Percentiles rank a stretch among this genome's conserved stretches.
phyloP scores from a whole-genome alignment of 2,888 invertebrate genomes.

The Kryphioiulus occultus region DNA sequence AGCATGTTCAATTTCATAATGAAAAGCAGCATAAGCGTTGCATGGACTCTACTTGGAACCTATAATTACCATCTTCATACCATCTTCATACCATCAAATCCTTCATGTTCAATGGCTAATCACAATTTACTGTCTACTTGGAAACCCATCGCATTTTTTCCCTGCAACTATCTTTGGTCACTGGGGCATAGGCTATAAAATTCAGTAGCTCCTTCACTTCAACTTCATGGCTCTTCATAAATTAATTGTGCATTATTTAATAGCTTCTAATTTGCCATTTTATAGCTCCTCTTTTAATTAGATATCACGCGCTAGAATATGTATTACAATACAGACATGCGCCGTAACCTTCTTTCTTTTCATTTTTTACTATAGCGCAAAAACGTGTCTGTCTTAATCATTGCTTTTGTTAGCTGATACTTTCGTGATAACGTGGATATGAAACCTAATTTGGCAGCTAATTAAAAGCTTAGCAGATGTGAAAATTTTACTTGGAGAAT shows the following conservation, averaged over 20 bases:
- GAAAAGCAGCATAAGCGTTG: too few species aligned
- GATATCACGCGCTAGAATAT: not conserved
- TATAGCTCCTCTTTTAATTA: slow-evolving; percentile 13
- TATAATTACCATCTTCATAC: not conserved
- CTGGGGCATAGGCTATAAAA: slow-evolving; percentile 11
- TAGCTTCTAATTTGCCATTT: slow-evolving; percentile 21
- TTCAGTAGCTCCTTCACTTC: not conserved
- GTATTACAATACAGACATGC: not conserved
- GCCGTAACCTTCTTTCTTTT: not conserved
- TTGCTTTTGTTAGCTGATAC: not conserved
- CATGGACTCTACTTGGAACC: too few species aligned
- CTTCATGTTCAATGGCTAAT: not conserved
- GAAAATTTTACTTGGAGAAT: not conserved
- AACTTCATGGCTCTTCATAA: not conserved
- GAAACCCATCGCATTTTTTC: not conserved
- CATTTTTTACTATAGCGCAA: not conserved
- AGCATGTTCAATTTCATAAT: too few species aligned
- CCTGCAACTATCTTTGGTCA: not conserved
- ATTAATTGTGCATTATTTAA: slow-evolving; percentile 4
- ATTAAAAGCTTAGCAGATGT: not conserved
- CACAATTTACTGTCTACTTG: not conserved
- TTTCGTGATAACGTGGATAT: not conserved
- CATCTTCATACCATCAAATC: not conserved
- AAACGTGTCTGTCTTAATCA: not conserved
- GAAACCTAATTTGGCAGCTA: not conserved